Evolutionary conservation across 2,113 vertebrate genomes (phyloP).

Genomic region (Antennarius striatus): DNA sequence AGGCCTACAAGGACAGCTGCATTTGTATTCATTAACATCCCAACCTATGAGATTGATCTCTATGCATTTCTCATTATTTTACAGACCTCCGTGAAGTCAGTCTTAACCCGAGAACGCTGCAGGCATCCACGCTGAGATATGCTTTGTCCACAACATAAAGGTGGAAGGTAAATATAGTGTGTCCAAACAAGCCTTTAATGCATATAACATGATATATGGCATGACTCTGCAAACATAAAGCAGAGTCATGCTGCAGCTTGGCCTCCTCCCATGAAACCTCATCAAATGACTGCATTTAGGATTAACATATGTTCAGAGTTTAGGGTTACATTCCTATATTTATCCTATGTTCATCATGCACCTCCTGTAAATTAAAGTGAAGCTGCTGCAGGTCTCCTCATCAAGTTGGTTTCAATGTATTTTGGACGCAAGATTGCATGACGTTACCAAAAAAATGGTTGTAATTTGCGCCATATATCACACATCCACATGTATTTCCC

Average conservation of each 20-base stretch:
- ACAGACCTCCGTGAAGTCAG: constrained; percentile 3
- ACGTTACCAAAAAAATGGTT: neutral
- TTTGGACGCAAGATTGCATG: constrained; percentile 1
- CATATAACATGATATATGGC: too few species aligned
- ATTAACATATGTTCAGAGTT: neutral
- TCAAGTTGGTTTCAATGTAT: constrained; percentile 27
- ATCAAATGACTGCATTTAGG: constrained; percentile 1
- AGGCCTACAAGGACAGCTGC: constrained; percentile 31
- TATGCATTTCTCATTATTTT: constrained; percentile 33
- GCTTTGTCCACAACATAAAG: too few species aligned
- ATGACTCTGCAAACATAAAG: constrained; percentile 1
- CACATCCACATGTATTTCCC: neutral
- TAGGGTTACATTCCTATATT: neutral
- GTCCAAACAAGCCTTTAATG: too few species aligned
- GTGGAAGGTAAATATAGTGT: too few species aligned
- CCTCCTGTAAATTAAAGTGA: neutral
- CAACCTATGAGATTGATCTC: constrained; percentile 24
- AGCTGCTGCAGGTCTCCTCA: neutral
- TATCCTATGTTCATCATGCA: neutral
- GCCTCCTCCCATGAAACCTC: constrained; percentile 19
- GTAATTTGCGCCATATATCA: neutral
- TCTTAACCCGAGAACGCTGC: neutral
- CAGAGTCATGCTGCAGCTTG: neutral
- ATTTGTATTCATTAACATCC: constrained; percentile 55
- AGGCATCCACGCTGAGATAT: neutral